Percentiles rank a stretch among this genome's conserved stretches.
phyloP scores from a whole-genome alignment of 1,140 invertebrate species.

The Nebria ingens region DNA sequence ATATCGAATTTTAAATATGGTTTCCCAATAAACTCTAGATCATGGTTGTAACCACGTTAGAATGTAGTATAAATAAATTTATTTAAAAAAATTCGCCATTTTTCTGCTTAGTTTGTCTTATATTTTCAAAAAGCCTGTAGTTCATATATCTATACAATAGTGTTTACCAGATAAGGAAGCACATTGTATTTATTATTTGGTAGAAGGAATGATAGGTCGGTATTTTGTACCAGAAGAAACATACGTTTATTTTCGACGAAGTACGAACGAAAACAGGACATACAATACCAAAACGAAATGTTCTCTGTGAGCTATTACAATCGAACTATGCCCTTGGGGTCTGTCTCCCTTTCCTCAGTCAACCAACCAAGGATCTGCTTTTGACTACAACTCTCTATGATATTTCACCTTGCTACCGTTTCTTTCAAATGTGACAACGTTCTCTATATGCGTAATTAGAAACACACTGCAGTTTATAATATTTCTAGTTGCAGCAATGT shows the following conservation, averaged over 20 bases:
- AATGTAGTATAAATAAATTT: too few relatives aligned
- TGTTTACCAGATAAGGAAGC: too few relatives aligned
- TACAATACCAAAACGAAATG: constrained; percentile 16
- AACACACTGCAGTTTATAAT: too few relatives aligned
- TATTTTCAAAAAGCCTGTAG: too few relatives aligned
- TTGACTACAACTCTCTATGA: constrained; percentile 4
- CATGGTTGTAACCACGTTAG: too few relatives aligned
- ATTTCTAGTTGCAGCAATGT: too few relatives aligned
- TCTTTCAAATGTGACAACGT: constrained; percentile 1
- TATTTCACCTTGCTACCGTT: constrained; percentile 2
- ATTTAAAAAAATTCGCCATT: too few relatives aligned
- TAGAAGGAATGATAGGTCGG: neutral
- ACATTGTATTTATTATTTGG: constrained; percentile 8
- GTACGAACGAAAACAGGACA: constrained; percentile 6
- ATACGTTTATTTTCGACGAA: neutral
- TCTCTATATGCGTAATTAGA: neutral
- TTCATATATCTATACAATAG: too few relatives aligned
- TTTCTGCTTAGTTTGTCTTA: too few relatives aligned
- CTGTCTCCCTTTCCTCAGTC: neutral
- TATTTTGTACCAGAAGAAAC: neutral
- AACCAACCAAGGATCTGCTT: neutral
- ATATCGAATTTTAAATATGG: too few relatives aligned
- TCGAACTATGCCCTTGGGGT: constrained; percentile 17
- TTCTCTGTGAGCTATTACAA: constrained; percentile 18
- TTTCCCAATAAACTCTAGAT: too few relatives aligned